A percentile compares a stretch with the other conserved stretches of the same genome.
Evolutionary conservation across 1,140 invertebrate genomes (phyloP).

Genomic region (Drosophila ananassae): DNA sequence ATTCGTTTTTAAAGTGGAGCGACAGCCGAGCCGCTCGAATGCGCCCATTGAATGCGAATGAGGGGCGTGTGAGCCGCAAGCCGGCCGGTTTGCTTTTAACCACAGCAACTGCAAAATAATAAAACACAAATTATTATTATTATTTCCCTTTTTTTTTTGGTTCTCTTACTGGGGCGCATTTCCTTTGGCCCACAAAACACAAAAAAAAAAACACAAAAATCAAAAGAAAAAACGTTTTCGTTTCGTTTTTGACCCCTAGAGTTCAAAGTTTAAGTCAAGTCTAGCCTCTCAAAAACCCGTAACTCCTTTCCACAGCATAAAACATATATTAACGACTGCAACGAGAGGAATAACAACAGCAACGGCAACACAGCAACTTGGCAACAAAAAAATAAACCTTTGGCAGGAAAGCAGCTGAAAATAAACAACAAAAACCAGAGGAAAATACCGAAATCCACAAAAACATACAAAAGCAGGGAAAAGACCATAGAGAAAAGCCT

Average conservation of each 20-base stretch:
- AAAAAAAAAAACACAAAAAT: background rate
- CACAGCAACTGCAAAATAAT: conserved; percentile 37
- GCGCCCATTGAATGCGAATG: conserved; percentile 73
- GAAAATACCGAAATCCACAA: conserved; percentile 22
- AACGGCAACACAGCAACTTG: conserved; percentile 5
- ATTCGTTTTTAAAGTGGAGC: conserved; percentile 74
- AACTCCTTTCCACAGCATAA: conserved; percentile 44
- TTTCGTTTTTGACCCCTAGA: conserved; percentile 54
- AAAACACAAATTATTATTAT: conserved; percentile 66
- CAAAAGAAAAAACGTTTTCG: conserved; percentile 44
- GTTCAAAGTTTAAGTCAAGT: conserved; percentile 53
- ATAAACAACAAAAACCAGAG: conserved; percentile 2
- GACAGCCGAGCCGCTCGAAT: conserved; percentile 39
- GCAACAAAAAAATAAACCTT: background rate
- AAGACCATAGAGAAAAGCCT: conserved; percentile 33
- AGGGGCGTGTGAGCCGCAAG: conserved; percentile 72
- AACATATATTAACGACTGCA: conserved; percentile 48
- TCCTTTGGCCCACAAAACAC: conserved; percentile 32
- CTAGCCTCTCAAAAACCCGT: conserved; percentile 15
- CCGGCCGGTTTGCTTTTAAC: conserved; percentile 45
- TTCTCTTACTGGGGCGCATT: conserved; percentile 43
- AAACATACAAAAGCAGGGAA: conserved; percentile 45
- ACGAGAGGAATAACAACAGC: conserved; percentile 28
- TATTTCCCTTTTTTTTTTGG: conserved; percentile 50
- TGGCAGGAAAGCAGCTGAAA: conserved; percentile 8